Evolutionary conservation across 2,888 invertebrate genomes (phyloP).

Genomic region (Archips xylosteana): DNA sequence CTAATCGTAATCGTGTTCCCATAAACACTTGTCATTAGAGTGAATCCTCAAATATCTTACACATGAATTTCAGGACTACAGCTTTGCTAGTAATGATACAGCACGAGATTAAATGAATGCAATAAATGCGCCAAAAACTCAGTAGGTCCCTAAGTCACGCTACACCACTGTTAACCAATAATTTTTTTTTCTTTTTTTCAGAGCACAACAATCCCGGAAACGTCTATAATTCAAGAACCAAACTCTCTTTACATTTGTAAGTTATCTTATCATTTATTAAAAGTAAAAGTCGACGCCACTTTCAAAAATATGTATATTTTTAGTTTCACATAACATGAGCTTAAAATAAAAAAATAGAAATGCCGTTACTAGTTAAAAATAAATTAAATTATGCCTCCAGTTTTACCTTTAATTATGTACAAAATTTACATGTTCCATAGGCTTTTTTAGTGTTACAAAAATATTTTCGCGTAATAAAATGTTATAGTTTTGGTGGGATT

Average conservation of each 20-base stretch:
- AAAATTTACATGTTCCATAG: conserved; percentile 71
- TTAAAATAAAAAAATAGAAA: conserved; percentile 67
- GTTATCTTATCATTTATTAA: conserved; percentile 34
- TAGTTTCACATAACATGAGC: conserved; percentile 66
- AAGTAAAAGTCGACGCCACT: conserved; percentile 50
- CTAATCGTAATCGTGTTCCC: too few relatives aligned
- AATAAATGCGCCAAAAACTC: too few relatives aligned
- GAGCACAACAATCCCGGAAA: conserved; percentile 56
- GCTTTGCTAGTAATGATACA: too few relatives aligned
- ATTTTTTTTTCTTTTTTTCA: conserved; percentile 54
- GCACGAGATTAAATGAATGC: too few relatives aligned
- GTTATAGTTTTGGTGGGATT: conserved; percentile 32
- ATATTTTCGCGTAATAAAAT: conserved; percentile 13
- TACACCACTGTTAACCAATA: neutral
- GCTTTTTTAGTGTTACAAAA: conserved; percentile 42
- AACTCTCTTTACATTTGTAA: neutral
- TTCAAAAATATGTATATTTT: conserved; percentile 63
- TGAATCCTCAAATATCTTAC: too few relatives aligned
- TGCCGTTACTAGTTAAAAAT: conserved; percentile 66
- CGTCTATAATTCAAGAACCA: conserved; percentile 42
- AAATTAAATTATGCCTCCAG: conserved; percentile 80
- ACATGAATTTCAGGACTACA: too few relatives aligned
- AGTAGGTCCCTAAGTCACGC: too few relatives aligned
- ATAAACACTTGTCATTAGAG: too few relatives aligned
- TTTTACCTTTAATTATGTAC: conserved; percentile 73